These are phyloP conservation scores for Condylura cristata DNA, from an alignment of 2,113 vertebrate species.

Conservation along the genomic window DNA sequence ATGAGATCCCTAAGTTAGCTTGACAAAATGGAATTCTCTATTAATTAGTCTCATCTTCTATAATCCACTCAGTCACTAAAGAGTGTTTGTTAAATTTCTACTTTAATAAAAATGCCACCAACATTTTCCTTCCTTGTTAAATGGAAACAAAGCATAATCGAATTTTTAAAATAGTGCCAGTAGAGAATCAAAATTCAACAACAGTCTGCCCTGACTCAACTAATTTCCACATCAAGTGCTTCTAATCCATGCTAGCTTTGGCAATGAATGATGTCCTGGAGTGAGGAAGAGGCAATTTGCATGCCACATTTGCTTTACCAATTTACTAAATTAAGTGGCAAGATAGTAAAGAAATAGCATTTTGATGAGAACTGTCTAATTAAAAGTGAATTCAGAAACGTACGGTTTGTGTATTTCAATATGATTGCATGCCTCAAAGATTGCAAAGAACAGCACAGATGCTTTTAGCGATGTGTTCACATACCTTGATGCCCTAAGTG, in stretches of 20 bases:
- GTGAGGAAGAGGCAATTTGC: conserved; percentile 68
- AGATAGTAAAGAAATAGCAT: conserved; percentile 37
- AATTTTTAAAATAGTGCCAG: conserved; percentile 73
- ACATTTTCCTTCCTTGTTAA: conserved; percentile 60
- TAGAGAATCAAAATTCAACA: conserved; percentile 61
- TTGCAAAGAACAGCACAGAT: not conserved
- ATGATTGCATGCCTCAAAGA: not conserved
- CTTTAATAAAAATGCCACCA: conserved; percentile 54
- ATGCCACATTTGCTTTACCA: conserved; percentile 53
- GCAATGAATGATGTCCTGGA: conserved; percentile 38
- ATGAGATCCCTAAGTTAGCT: conserved; percentile 14
- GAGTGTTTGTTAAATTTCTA: conserved; percentile 62
- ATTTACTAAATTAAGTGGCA: conserved; percentile 76
- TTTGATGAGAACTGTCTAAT: conserved; percentile 56
- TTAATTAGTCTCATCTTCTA: conserved; percentile 65
- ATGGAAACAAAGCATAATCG: conserved; percentile 67
- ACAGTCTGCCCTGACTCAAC: conserved; percentile 9
- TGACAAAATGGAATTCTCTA: conserved; percentile 43
- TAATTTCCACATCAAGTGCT: conserved; percentile 67
- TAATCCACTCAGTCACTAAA: conserved; percentile 47
- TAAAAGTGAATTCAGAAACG: conserved; percentile 61
- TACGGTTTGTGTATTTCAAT: conserved; percentile 10
- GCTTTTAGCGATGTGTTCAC: not conserved
- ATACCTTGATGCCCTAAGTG: not conserved
- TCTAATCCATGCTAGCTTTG: conserved; percentile 53